phyloP scores from a whole-genome alignment of 2,797 vertebrate genomes.

The Hoplostethus atlanticus region DNA sequence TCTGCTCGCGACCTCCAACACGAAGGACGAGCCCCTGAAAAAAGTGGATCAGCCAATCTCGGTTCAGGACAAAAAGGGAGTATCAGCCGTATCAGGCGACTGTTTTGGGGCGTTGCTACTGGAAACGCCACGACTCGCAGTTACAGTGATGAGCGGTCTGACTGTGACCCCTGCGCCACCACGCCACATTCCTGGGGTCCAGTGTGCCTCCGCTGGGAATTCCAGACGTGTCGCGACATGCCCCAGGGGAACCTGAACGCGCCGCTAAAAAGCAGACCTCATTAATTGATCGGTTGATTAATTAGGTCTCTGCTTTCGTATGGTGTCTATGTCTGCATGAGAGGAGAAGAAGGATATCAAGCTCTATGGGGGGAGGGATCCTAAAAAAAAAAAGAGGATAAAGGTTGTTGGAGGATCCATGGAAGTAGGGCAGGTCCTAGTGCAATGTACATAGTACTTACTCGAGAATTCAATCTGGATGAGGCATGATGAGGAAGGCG shows the following conservation, averaged over 20 bases:
- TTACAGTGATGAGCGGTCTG: slow-evolving; percentile 53
- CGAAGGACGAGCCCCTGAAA: background rate
- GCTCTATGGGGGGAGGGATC: background rate
- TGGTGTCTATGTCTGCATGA: slow-evolving; percentile 46
- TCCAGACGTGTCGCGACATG: slow-evolving; percentile 79
- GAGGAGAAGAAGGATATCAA: slow-evolving; percentile 11
- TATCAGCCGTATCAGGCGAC: slow-evolving; percentile 3
- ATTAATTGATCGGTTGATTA: slow-evolving; percentile 80
- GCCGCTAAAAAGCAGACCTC: slow-evolving; percentile 68
- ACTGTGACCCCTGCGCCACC: slow-evolving; percentile 58
- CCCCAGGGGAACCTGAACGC: slow-evolving; percentile 69
- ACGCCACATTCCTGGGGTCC: slow-evolving; percentile 72
- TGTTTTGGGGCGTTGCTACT: slow-evolving; percentile 56
- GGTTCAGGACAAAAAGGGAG: slow-evolving; percentile 25
- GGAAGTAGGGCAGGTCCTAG: slow-evolving; percentile 3
- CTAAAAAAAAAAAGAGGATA: slow-evolving; percentile 7
- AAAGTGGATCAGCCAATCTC: slow-evolving; percentile 21
- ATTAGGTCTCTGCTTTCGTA: slow-evolving; percentile 75
- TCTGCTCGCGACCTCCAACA: slow-evolving; percentile 15
- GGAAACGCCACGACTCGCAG: slow-evolving; percentile 50
- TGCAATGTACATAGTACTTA: background rate
- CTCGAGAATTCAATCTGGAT: slow-evolving; percentile 31
- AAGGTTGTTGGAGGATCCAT: slow-evolving; percentile 46
- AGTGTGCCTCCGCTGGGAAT: slow-evolving; percentile 69
- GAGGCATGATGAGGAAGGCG: slow-evolving; percentile 34